Evolutionary conservation across 1,140 invertebrate genomes (phyloP).

Genomic region (Campoletis sonorensis): DNA sequence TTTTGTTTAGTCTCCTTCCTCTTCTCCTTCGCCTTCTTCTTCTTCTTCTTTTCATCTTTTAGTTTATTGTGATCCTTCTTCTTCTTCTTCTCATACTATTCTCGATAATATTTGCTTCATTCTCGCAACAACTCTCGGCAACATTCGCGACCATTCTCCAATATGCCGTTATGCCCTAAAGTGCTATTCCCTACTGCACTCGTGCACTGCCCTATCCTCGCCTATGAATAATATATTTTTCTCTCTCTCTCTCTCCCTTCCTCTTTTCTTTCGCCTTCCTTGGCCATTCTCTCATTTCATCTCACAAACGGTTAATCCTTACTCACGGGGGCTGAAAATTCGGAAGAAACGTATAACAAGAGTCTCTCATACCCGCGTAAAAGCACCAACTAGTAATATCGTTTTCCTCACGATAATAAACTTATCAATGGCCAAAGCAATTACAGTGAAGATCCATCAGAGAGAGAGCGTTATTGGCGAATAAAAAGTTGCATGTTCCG

Average conservation of each 20-base stretch:
- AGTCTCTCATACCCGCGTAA: too few species aligned
- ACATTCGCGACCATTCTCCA: slow-evolving; percentile 56
- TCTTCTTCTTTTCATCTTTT: slow-evolving; percentile 45
- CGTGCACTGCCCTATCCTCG: slow-evolving; percentile 6
- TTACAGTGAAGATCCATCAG: slow-evolving; percentile 10
- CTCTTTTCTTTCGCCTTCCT: background rate
- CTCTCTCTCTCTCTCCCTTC: slow-evolving; percentile 8
- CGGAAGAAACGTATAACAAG: too few species aligned
- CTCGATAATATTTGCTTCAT: slow-evolving; percentile 23
- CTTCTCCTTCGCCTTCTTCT: slow-evolving; percentile 41
- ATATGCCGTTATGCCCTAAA: slow-evolving; percentile 72
- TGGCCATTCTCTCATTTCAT: background rate
- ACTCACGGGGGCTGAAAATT: too few species aligned
- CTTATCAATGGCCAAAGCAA: slow-evolving; percentile 25
- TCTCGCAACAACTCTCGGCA: slow-evolving; percentile 27
- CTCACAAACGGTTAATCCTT: too few species aligned
- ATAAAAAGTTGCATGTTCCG: slow-evolving; percentile 30
- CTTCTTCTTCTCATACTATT: slow-evolving; percentile 54
- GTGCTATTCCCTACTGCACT: slow-evolving; percentile 60
- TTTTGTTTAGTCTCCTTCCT: slow-evolving; percentile 19
- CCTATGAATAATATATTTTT: slow-evolving; percentile 24
- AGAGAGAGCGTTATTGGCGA: slow-evolving; percentile 6
- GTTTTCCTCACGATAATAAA: slow-evolving; percentile 13
- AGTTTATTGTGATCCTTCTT: slow-evolving; percentile 45
- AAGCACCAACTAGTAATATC: too few species aligned